Percentiles rank a stretch among this genome's conserved stretches.
These are phyloP conservation scores for Dipodomys merriami DNA, from an alignment of 2,113 vertebrate genomes.

Conservation along the genomic window DNA sequence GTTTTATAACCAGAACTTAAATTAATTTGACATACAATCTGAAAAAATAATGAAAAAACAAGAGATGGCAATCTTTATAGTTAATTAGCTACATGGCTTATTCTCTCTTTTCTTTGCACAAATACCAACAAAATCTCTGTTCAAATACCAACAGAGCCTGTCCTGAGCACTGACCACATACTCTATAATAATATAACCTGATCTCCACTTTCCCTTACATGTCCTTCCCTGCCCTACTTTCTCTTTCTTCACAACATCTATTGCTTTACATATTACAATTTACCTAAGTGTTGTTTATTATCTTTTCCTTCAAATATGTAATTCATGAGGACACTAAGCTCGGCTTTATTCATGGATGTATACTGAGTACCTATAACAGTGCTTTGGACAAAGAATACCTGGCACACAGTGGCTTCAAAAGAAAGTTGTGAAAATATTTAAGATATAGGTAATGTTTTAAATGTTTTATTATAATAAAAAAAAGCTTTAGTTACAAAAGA, in stretches of 20 bases:
- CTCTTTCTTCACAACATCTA: neutral
- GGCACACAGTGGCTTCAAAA: neutral
- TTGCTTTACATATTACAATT: neutral
- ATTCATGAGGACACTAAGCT: neutral
- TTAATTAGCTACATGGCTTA: neutral
- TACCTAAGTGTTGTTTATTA: neutral
- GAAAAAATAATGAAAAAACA: neutral
- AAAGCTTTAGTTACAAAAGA: neutral
- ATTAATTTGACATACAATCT: neutral
- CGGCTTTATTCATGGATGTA: neutral
- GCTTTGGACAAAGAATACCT: neutral
- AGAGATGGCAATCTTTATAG: neutral
- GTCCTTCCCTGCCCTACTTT: neutral
- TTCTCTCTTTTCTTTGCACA: neutral
- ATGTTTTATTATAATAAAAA: constrained; percentile 15
- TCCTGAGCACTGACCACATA: neutral
- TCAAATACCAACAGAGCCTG: neutral
- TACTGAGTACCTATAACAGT: neutral
- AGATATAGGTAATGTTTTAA: neutral
- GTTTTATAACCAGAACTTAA: neutral
- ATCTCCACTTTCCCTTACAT: neutral
- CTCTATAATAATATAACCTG: neutral
- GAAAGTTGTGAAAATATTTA: constrained; percentile 10
- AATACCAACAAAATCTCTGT: neutral
- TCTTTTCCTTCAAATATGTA: neutral